Evolutionary conservation across 2,888 invertebrate species (phyloP), one percentile per base, ranked within the genome.

Genomic region (Pristionchus fissidentatus): DNA sequence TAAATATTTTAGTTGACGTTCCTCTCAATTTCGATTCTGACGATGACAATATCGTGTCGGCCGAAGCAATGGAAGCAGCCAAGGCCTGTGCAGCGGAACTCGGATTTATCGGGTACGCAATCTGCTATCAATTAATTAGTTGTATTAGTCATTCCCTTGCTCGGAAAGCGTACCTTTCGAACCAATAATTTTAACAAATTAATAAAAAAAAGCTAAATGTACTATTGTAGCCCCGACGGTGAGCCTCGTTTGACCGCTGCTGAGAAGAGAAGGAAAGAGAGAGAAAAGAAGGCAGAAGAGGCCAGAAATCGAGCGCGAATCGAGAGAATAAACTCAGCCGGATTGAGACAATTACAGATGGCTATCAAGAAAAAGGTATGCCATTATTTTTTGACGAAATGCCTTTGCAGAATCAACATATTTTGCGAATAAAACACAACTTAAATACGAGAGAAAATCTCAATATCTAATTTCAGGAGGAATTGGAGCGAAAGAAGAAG

Each of bases 181-280:
- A 22, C n/a, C 55, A 55, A 13, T n/a, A n/a, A n/a, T 22, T n/a
- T 55, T 55, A 55, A 15, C 55, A 55, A 4, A n/a, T 15, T 7
- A 62, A 15, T 10, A 10, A 62, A n/a, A 15, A 3, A n/a, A n/a
- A n/a, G n/a, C n/a, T n/a, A n/a, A n/a, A n/a, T n/a, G n/a, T n/a
- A n/a, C 3, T 66, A 4, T 10, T 70, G 38, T 26, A 70, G 70
- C 10, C 70, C 70, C 70, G 70, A 70, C 43, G 70, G 70, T 10
- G 32, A 70, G 26, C 70, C 70, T 41, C 70, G 70, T 1, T 38
- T 41, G 43, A 43, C 70, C 70, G 10, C 70, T 41, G 19, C n/a
- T 70, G 8, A 22, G 70, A 26, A 7, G 19, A 19, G 49, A 0
- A 7, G 49, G 35, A 41, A 57, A 19, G 10, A 35, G 57, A 32